Conservation (phyloP, 1,140 invertebrate species). For the Tetraneura akinire region DNA sequence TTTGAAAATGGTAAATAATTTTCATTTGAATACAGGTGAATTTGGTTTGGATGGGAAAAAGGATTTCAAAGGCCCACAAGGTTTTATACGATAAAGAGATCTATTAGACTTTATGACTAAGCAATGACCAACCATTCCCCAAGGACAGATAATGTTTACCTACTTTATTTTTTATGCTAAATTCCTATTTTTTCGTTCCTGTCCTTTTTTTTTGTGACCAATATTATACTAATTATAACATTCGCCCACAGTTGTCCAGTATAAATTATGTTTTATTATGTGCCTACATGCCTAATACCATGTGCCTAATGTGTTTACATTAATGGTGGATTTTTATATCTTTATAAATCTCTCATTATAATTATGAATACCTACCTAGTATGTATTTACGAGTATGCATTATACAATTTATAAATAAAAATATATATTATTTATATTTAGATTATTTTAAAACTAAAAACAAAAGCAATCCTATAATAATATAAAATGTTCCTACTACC, state of each 20-base stretch:
- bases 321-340: neutral
- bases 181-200: neutral
- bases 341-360: too few relatives aligned
- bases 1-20: too few relatives aligned
- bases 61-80: conserved; percentile 25
- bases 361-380: too few relatives aligned
- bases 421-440: neutral
- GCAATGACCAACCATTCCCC: conserved; percentile 28
- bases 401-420: too few relatives aligned
- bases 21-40: neutral
- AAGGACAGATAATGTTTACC: conserved; percentile 31
- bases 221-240: conserved; percentile 35
- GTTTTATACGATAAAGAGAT: conserved; percentile 20
- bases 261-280: conserved; percentile 38
- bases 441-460: conserved; percentile 9
- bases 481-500: too few relatives aligned
- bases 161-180: neutral
- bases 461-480: too few relatives aligned
- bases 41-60: neutral
- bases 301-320: too few relatives aligned
- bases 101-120: conserved; percentile 45
- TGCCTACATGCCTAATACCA: too few relatives aligned
- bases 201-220: conserved; percentile 22
- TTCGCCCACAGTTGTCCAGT: neutral
- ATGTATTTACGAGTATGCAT: too few relatives aligned